phyloP scores from a whole-genome alignment of 2,113 vertebrate genomes.

The Podocnemis expansa region DNA sequence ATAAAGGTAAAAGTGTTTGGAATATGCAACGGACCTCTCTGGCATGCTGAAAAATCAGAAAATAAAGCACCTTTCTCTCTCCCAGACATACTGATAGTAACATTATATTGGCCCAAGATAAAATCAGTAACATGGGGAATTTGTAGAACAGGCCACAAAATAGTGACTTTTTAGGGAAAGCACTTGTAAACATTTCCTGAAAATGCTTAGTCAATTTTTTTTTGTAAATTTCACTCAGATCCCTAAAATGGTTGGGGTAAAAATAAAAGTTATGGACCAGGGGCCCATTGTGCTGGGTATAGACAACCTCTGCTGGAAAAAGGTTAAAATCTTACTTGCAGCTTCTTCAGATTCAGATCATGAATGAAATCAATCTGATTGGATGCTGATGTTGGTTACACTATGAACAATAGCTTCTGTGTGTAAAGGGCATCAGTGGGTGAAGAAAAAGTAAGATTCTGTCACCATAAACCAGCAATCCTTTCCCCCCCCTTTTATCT shows the following conservation, averaged over 20 bases:
- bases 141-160: not conserved
- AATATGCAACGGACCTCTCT: not conserved
- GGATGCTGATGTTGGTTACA: conserved; percentile 18
- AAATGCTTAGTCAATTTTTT: not conserved
- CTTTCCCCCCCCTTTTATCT: too few relatives aligned
- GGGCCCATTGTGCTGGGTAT: not conserved
- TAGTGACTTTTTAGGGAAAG: not conserved
- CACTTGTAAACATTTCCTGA: not conserved
- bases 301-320: not conserved
- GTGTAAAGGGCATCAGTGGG: conserved; percentile 35
- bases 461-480: not conserved
- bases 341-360: not conserved
- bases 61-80: not conserved
- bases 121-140: fast-evolving
- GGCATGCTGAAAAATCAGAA: not conserved
- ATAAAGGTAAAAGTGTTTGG: not conserved
- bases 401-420: not conserved
- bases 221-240: not conserved
- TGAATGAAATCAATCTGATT: not conserved
- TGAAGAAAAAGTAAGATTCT: conserved; percentile 30
- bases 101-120: fast-evolving
- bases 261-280: not conserved
- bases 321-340: not conserved
- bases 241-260: not conserved
- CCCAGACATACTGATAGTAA: not conserved